A percentile compares a stretch with the other conserved stretches of the same genome.
phyloP scores from a whole-genome alignment of 1,140 invertebrate genomes.

The Drosophila mojavensis region DNA sequence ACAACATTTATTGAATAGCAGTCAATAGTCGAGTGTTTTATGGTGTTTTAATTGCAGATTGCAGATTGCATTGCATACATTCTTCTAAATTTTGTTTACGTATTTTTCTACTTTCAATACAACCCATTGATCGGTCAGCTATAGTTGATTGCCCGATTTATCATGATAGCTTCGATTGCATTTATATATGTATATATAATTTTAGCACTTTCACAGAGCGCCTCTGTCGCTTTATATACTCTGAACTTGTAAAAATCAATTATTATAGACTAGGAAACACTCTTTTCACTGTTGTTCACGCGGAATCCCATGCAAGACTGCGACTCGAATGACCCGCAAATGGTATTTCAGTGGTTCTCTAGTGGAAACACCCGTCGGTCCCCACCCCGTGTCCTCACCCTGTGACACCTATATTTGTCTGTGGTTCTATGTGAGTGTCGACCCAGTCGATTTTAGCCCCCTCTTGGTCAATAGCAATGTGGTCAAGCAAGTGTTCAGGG shows the following conservation, averaged over 20 bases:
- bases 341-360: slow-evolving; percentile 9
- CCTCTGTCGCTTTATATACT: neutral
- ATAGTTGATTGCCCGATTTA: neutral
- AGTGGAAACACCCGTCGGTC: neutral
- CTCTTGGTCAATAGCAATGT: slow-evolving; percentile 7
- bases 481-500: neutral
- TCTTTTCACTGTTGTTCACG: slow-evolving; percentile 37
- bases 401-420: slow-evolving; percentile 1
- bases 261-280: slow-evolving; percentile 26
- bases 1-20: too few relatives aligned
- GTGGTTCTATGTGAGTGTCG: slow-evolving; percentile 1
- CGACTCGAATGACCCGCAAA: slow-evolving; percentile 12
- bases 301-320: slow-evolving; percentile 38
- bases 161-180: neutral
- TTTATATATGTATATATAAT: neutral
- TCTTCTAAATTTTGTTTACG: neutral
- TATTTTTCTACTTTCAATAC: neutral
- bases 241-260: slow-evolving; percentile 12
- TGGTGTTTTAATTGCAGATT: neutral
- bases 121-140: slow-evolving; percentile 1
- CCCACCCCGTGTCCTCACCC: neutral
- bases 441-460: slow-evolving; percentile 15
- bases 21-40: too few relatives aligned
- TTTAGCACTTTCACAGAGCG: neutral
- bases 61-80: slow-evolving; percentile 10